Percentiles rank a stretch among this genome's conserved stretches.
phyloP scores from a whole-genome alignment of 2,888 invertebrate genomes.

The Hecatera dysodea region DNA sequence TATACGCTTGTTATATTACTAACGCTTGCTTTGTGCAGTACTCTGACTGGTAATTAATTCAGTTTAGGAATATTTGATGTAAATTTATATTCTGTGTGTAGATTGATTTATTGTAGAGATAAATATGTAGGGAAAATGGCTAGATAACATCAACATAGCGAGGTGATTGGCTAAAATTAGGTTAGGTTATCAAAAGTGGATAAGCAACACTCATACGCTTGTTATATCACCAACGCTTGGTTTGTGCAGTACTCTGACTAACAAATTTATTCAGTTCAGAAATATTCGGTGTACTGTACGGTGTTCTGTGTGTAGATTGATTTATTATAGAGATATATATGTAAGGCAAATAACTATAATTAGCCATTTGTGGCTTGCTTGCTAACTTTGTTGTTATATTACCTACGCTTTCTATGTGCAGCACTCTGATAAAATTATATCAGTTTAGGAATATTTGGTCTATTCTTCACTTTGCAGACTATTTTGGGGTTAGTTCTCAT shows the following conservation, averaged over 20 bases:
- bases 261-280: conserved; percentile 10
- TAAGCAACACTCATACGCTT: not conserved
- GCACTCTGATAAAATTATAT: conserved; percentile 5
- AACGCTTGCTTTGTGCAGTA: not conserved
- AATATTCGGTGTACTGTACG: not conserved
- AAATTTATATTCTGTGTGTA: not conserved
- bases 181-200: not conserved
- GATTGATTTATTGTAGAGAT: not conserved
- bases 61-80: not conserved
- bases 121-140: no score
- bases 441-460: not conserved
- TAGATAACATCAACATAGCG: no score
- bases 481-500: not conserved
- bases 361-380: no score
- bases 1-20: not conserved
- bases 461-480: no score
- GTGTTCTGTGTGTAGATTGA: not conserved
- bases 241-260: not conserved
- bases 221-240: not conserved
- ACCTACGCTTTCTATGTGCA: not conserved
- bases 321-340: no score
- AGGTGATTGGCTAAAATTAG: no score
- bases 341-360: no score
- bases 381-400: not conserved
- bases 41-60: conserved; percentile 7